phyloP scores from a whole-genome alignment of 2,113 vertebrate species.

The Egretta garzetta region DNA sequence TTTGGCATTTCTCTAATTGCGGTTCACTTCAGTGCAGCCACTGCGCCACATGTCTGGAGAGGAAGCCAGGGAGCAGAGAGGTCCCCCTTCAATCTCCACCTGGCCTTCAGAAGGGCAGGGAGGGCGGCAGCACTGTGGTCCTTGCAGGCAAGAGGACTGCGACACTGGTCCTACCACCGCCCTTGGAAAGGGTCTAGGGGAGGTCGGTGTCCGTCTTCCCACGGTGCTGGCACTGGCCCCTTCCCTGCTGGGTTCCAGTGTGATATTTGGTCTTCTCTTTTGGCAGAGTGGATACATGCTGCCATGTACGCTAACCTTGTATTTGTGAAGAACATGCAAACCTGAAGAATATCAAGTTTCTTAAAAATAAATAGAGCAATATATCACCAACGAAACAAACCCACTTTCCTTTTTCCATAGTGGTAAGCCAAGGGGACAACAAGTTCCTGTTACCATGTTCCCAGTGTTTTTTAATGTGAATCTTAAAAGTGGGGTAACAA shows the following conservation, averaged over 20 bases:
- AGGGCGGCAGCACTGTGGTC: not conserved
- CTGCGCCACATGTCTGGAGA: accelerated
- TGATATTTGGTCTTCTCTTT: not conserved
- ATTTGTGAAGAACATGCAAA: not conserved
- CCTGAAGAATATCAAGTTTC: not conserved
- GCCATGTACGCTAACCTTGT: not conserved
- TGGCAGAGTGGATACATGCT: not conserved
- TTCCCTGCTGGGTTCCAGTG: not conserved
- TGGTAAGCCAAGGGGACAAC: not conserved
- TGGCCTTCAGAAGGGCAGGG: not conserved
- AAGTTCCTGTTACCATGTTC: not conserved
- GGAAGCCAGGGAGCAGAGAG: not conserved
- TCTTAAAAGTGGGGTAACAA: not conserved
- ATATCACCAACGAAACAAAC: not conserved
- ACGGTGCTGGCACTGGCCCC: not conserved
- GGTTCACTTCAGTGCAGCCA: not conserved
- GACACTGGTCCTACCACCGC: accelerated
- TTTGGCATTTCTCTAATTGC: not conserved
- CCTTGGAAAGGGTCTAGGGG: not conserved
- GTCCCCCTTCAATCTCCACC: not conserved
- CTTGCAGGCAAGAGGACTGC: not conserved
- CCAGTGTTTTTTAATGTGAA: not conserved
- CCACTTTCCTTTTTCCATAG: not conserved
- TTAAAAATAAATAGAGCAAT: not conserved
- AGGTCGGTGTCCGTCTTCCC: not conserved